A percentile compares a stretch with the other conserved stretches of the same genome.
Conservation (phyloP, 2,113 vertebrate genomes). For the Crocuta crocuta region DNA sequence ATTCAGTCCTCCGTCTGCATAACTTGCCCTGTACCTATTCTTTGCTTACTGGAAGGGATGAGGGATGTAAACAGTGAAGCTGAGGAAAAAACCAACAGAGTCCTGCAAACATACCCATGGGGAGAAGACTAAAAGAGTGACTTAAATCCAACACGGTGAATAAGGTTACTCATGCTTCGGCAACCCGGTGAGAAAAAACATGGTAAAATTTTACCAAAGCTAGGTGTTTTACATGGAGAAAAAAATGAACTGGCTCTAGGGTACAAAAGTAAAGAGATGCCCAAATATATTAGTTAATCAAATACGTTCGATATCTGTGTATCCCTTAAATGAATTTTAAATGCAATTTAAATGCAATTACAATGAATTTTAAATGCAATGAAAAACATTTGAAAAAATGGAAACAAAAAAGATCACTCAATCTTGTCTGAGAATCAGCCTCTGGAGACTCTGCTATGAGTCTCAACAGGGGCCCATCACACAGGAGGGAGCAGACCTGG, state of each 20-base stretch:
- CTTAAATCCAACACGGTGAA: conserved; percentile 72
- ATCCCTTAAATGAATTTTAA: conserved; percentile 85
- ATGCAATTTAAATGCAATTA: no score
- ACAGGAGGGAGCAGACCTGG: not conserved
- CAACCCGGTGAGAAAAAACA: conserved; percentile 54
- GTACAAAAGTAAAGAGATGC: conserved; percentile 88
- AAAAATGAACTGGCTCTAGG: conserved; percentile 95
- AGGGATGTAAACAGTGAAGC: conserved; percentile 90
- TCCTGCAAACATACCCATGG: conserved; percentile 81
- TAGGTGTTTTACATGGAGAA: conserved; percentile 90
- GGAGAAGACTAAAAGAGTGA: conserved; percentile 85
- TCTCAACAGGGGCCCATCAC: not conserved
- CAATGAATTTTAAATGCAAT: conserved; percentile 70
- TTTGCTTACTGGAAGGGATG: conserved; percentile 93
- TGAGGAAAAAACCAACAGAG: conserved; percentile 83
- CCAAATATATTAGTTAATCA: conserved; percentile 92
- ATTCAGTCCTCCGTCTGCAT: not conserved
- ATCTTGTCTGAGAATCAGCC: not conserved
- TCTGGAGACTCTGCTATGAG: not conserved
- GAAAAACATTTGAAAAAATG: not conserved
- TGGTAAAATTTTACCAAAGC: conserved; percentile 83
- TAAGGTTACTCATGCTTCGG: not conserved
- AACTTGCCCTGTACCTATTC: conserved; percentile 76
- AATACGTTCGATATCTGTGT: conserved; percentile 88
- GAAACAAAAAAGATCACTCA: not conserved